These are phyloP conservation scores for Leptinotarsa tumamoca DNA, from an alignment of 2,888 invertebrate species.

Conservation along the genomic window DNA sequence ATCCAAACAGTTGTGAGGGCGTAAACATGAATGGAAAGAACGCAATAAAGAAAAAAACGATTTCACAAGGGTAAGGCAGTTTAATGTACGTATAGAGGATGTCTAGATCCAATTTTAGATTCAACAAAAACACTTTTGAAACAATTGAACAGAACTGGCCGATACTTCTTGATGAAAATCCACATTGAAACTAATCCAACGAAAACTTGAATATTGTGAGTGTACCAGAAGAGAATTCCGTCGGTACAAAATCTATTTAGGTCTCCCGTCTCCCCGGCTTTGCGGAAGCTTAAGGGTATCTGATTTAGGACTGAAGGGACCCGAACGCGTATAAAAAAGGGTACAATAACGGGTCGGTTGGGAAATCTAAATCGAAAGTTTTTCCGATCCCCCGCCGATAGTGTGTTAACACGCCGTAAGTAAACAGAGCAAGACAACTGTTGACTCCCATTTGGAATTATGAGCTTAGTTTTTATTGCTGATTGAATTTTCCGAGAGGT, in stretches of 20 bases:
- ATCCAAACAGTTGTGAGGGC: too few species aligned
- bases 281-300: slow-evolving; percentile 38
- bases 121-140: not conserved
- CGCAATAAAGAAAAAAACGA: too few species aligned
- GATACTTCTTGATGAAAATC: too few species aligned
- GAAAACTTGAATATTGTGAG: too few species aligned
- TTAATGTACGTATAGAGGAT: too few species aligned
- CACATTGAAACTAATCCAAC: too few species aligned
- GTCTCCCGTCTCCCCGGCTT: slow-evolving; percentile 29
- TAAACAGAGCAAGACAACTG: slow-evolving; percentile 6
- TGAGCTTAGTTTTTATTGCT: not conserved
- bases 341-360: slow-evolving; percentile 47
- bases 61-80: too few species aligned
- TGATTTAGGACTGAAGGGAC: slow-evolving; percentile 43
- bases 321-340: slow-evolving; percentile 35
- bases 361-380: slow-evolving; percentile 47
- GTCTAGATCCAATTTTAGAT: not conserved
- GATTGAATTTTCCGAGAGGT: not conserved
- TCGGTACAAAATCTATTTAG: slow-evolving; percentile 31
- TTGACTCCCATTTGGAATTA: not conserved
- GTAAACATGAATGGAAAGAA: too few species aligned
- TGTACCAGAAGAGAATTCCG: not conserved
- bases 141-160: too few species aligned
- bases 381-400: slow-evolving; percentile 34
- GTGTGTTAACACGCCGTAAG: slow-evolving; percentile 32